Evolutionary conservation across 2,888 invertebrate species (phyloP).

Genomic region (Mechanitis mazaeus): DNA sequence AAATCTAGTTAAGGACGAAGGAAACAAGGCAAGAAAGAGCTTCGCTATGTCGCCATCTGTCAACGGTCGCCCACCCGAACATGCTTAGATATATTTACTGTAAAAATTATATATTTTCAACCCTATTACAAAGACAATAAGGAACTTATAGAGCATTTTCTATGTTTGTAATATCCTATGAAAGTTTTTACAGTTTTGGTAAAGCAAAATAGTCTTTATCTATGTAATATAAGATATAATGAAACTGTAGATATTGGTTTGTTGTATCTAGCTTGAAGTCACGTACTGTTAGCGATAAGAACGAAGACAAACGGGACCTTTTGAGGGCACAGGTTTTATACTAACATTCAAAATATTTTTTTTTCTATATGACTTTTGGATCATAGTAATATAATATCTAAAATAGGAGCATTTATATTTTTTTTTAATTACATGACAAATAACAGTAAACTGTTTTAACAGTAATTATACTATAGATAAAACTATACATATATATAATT

Average conservation of each 20-base stretch:
- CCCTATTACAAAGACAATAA: slow-evolving; percentile 1
- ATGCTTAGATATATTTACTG: slow-evolving; percentile 30
- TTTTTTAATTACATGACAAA: too few species aligned
- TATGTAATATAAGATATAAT: slow-evolving; percentile 22
- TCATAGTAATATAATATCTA: not conserved
- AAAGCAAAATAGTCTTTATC: slow-evolving; percentile 34
- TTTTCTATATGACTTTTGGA: slow-evolving; percentile 4
- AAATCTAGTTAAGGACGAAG: slow-evolving; percentile 61
- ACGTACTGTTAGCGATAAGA: slow-evolving; percentile 54
- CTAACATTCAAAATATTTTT: slow-evolving; percentile 9
- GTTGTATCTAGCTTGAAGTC: slow-evolving; percentile 42
- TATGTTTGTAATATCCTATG: slow-evolving; percentile 17
- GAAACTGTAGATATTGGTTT: slow-evolving; percentile 22
- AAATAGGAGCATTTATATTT: too few species aligned
- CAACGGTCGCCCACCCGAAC: slow-evolving; percentile 51
- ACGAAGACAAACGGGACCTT: slow-evolving; percentile 53
- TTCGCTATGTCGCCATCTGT: slow-evolving; percentile 60
- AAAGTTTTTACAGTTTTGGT: slow-evolving; percentile 23
- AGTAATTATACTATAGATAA: too few species aligned
- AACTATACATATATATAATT: too few species aligned
- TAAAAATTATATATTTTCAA: slow-evolving; percentile 12
- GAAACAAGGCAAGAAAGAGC: slow-evolving; percentile 61
- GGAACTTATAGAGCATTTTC: not conserved
- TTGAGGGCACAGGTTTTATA: slow-evolving; percentile 30
- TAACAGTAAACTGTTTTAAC: too few species aligned